Base-by-base conservation (phyloP, 2,113 vertebrate genomes). In the Grammomys dolichurus region DNA sequence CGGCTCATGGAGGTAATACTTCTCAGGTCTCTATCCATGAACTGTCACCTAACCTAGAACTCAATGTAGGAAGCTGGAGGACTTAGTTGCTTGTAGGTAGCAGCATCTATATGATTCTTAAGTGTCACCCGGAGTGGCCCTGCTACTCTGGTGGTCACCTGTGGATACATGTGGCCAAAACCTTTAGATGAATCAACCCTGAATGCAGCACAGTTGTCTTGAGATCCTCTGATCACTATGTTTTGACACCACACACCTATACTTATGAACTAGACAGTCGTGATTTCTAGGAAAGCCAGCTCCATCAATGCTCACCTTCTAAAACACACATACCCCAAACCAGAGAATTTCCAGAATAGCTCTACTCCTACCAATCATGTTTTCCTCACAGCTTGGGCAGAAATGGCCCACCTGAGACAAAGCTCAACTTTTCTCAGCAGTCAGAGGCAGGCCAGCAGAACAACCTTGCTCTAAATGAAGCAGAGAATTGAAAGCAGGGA, bases 341-440 rank as follows among this genome's bases (percentile, higher is more conserved):
- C 40, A 65, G 0, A 89, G 63, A 58, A 43, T 51, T 31, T 81
- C 40, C 31, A 58, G 16, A 87, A 26, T 43, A 58, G 85, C 51
- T 31, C 17, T 58, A 72, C 0, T 3, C 10, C n/a, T 20, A 4
- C 43, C 7, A 1, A 16, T 70, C 4, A 40, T 7, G 20, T 0
- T n/a, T 80, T 36, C 63, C 65, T 63, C 9, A 36, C 24, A 43
- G 36, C 20, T 10, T 3, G 46, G 40, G 24, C 33, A 93, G 63
- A 81, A 72, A 87, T 36, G 48, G 11, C 72, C 48, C 72, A 0
- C 3, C 46, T 0, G 69, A 80, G 33, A 85, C 56, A 56, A 24
- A 54, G 65, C 56, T 84, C 28, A 46, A 60, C 46, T 58, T 9
- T 10, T 3, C 31, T 46, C 4, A 8, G 80, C 6, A 19, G 46